Conservation (phyloP, 2,113 vertebrate species). For the Podarcis muralis region DNA sequence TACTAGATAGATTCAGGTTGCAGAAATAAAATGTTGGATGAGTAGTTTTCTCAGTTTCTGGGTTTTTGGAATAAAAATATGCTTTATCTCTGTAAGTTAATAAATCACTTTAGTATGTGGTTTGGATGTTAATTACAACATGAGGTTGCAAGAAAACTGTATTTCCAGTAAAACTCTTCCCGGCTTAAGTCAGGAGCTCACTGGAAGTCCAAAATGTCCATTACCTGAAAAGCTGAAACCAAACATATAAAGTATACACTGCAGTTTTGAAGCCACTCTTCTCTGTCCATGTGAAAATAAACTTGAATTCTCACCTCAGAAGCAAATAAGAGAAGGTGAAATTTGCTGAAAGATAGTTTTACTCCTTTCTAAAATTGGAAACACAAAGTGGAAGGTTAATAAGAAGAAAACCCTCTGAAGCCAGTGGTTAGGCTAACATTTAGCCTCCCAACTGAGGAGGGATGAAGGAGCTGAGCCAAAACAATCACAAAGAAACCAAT, state of each 20-base stretch:
- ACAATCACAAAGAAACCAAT: conserved; percentile 57
- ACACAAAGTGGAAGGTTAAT: conserved; percentile 52
- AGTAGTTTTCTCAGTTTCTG: conserved; percentile 47
- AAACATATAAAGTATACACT: not conserved
- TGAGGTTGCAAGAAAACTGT: not conserved
- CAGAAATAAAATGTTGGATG: conserved; percentile 8
- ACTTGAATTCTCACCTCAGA: conserved; percentile 27
- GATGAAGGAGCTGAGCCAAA: conserved; percentile 61
- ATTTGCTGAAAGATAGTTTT: conserved; percentile 23
- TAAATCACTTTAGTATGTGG: not conserved
- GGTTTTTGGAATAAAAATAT: not conserved
- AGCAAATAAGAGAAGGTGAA: conserved; percentile 39
- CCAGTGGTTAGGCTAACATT: conserved; percentile 42
- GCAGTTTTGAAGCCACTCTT: not conserved
- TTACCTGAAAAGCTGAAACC: not conserved
- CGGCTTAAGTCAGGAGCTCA: not conserved
- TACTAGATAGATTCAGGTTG: conserved; percentile 22
- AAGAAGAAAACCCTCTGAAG: conserved; percentile 41
- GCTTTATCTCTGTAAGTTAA: too few species aligned
- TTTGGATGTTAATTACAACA: not conserved
- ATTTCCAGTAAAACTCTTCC: not conserved
- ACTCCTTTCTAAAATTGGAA: conserved; percentile 51
- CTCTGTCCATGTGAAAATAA: not conserved
- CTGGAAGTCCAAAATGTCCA: not conserved
- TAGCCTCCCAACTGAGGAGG: conserved; percentile 51